These are phyloP conservation scores for Chelonus insularis DNA, from an alignment of 1,140 invertebrate species.

Conservation along the genomic window DNA sequence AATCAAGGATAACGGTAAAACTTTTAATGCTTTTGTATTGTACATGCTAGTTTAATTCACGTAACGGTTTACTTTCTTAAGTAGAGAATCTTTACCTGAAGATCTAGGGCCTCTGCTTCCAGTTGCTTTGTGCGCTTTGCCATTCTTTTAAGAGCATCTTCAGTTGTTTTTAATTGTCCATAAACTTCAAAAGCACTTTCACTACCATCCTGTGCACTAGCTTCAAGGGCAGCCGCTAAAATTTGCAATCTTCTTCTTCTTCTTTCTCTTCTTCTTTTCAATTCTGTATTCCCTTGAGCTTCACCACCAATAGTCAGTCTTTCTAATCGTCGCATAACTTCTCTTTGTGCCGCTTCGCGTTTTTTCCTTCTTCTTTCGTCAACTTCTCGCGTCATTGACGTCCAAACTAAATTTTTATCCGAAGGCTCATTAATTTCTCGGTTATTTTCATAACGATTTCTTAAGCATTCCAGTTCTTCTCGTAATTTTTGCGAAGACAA, in stretches of 20 bases:
- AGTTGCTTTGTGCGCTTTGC: conserved; percentile 52
- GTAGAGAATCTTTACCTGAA: conserved; percentile 52
- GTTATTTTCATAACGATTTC: conserved; percentile 39
- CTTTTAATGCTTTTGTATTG: not conserved
- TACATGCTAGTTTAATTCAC: not conserved
- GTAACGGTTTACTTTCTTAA: conserved; percentile 17
- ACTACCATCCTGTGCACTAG: conserved; percentile 49
- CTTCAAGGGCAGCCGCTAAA: conserved; percentile 50
- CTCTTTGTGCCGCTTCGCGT: conserved; percentile 50
- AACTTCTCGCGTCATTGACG: conserved; percentile 38
- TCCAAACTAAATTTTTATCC: conserved; percentile 22
- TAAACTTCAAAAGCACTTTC: conserved; percentile 56
- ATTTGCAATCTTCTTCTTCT: conserved; percentile 50
- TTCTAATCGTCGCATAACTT: conserved; percentile 50
- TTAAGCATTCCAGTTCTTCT: conserved; percentile 48
- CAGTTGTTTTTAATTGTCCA: conserved; percentile 55
- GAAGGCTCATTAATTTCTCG: conserved; percentile 1
- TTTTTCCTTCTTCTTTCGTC: conserved; percentile 46
- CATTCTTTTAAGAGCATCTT: conserved; percentile 56
- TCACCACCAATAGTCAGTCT: conserved; percentile 56
- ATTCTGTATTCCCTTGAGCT: conserved; percentile 45
- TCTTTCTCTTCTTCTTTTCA: conserved; percentile 47
- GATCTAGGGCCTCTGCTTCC: conserved; percentile 52
- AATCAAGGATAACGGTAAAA: conserved; percentile 18
- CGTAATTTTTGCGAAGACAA: conserved; percentile 45